Evolutionary conservation across 2,797 vertebrate genomes (phyloP), one percentile per base, ranked within the genome.

Genomic region (Pangasius macronema): DNA sequence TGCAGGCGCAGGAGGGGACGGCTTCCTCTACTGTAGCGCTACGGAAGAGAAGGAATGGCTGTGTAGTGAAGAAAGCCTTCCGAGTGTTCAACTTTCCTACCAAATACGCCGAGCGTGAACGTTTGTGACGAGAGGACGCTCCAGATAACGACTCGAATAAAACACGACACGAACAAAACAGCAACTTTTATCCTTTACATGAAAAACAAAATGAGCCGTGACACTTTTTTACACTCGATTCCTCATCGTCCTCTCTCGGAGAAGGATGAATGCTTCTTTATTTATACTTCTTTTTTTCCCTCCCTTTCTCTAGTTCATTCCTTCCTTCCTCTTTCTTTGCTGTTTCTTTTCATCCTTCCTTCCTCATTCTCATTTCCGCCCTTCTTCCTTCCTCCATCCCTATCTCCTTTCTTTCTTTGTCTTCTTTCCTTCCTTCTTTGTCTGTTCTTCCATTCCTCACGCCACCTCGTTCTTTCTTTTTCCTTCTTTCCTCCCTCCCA

Each of bases 1-100:
- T 82, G 53, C 51, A 24, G n/a, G 80, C 27, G 16, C 39, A 65
- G 59, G 39, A 65, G 80, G 80, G 80, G 57, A 81, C 36, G 57
- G 63, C 79, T 42, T 16, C 57, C 79, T 42, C 57, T 27, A 46
- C 36, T 16, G 14, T 3, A 27, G 11, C 22, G 22, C n/a, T 63
- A 61, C 24, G 30, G 51, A 55, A 61, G 42, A 79, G 20, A 33
- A 81, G 61, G 18, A 63, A 63, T 1, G 4, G 39, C 8, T 82
- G 46, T 9, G 9, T 18, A 68, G 6, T 33, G 65, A 24, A 51
- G 51, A 49, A n/a, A 7, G 7, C 2, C 20, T 75, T 59, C 5
- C 0, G 59, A 46, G 14, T 30, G 39, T 82, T 82, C 61, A 1
- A 22, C 27, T 67, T 82, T 51, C 16, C 42, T 13, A 6, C 16